Evolutionary conservation across 2,113 vertebrate genomes (phyloP).

Genomic region (Acanthisitta chloris): DNA sequence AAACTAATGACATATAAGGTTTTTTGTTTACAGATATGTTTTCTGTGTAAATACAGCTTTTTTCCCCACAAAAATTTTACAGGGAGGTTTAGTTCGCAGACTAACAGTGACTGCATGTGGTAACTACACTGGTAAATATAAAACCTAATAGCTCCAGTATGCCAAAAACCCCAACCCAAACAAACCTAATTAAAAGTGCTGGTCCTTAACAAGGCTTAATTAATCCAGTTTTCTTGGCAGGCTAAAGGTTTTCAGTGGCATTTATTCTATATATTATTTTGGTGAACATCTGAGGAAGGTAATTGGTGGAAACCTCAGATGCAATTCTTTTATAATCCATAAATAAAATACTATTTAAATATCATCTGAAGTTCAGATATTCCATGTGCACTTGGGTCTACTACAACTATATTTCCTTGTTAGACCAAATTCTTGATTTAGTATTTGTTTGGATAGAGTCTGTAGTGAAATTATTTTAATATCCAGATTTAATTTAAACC

Average conservation of each 20-base stretch:
- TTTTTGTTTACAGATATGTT: background rate
- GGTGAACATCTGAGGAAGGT: background rate
- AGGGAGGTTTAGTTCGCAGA: background rate
- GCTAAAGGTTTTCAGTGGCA: background rate
- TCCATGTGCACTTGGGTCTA: background rate
- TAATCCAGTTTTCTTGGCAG: background rate
- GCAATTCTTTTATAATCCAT: background rate
- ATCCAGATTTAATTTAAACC: background rate
- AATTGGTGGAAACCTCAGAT: background rate
- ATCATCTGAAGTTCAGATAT: background rate
- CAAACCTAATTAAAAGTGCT: background rate
- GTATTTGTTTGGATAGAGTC: background rate
- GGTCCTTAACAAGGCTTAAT: background rate
- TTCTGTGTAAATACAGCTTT: background rate
- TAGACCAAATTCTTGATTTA: background rate
- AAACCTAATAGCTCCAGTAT: background rate
- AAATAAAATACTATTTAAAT: background rate
- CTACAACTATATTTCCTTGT: background rate
- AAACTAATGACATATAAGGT: background rate
- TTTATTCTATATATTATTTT: background rate
- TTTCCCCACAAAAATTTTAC: background rate
- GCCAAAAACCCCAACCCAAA: background rate
- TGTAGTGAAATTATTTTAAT: background rate
- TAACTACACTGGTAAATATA: background rate
- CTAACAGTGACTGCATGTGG: background rate